Conservation (phyloP, 2,888 invertebrate species). For the Theristus sp. region DNA sequence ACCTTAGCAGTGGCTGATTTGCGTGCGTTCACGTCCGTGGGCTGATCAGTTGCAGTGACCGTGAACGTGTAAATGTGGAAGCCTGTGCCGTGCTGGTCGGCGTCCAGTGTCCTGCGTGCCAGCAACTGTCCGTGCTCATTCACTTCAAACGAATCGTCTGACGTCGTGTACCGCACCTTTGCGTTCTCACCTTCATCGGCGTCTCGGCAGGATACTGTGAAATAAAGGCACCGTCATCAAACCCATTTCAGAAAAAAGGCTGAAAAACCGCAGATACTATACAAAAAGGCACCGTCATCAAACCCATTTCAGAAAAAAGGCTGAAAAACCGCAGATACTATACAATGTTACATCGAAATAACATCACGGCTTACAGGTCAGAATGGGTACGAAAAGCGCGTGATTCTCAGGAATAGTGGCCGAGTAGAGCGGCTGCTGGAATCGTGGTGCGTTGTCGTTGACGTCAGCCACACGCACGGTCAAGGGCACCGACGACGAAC, state of each 20-base stretch:
- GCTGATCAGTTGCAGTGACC: slow-evolving; percentile 32
- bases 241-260: too few relatives aligned
- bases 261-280: not conserved
- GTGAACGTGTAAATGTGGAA: slow-evolving; percentile 31
- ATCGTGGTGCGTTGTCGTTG: slow-evolving; percentile 27
- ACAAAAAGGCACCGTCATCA: too few relatives aligned
- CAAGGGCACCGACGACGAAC: slow-evolving; percentile 38
- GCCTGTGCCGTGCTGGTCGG: slow-evolving; percentile 56
- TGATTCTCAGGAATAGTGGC: slow-evolving; percentile 89
- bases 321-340: too few relatives aligned
- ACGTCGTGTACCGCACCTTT: slow-evolving; percentile 67
- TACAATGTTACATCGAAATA: too few relatives aligned
- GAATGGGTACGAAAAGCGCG: slow-evolving; percentile 68
- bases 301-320: too few relatives aligned
- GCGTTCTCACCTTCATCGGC: slow-evolving; percentile 83
- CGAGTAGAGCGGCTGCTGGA: slow-evolving; percentile 67
- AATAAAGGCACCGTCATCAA: not conserved
- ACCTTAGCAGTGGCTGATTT: slow-evolving; percentile 27
- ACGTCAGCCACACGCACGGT: slow-evolving; percentile 37
- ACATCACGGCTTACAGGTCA: too few relatives aligned
- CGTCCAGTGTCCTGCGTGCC: slow-evolving; percentile 75
- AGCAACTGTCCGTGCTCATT: slow-evolving; percentile 84
- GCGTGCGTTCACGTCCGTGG: slow-evolving; percentile 11
- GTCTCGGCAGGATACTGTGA: slow-evolving; percentile 18
- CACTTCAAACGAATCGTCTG: slow-evolving; percentile 78